Percentiles rank a stretch among this genome's conserved stretches.
phyloP scores from a whole-genome alignment of 2,888 invertebrate species.

The Epinotia nisella region DNA sequence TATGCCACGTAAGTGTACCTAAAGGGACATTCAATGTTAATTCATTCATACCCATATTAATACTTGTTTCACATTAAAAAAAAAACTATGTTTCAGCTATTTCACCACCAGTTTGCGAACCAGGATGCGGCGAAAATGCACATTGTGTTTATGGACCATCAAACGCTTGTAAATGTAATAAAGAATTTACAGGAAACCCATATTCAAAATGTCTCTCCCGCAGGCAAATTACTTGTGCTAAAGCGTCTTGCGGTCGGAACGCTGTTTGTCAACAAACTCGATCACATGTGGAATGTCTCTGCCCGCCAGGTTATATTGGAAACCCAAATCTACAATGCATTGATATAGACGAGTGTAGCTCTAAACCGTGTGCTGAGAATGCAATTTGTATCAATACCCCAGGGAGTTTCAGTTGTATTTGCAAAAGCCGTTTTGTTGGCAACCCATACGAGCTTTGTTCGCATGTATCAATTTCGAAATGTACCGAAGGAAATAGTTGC shows the following conservation, averaged over 20 bases:
- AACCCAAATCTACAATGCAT: conserved; percentile 94
- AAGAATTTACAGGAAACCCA: conserved; percentile 94
- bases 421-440: conserved; percentile 92
- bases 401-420: conserved; percentile 95
- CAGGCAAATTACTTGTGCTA: conserved; percentile 88
- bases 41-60: conserved; percentile 17
- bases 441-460: conserved; percentile 95
- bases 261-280: conserved; percentile 92
- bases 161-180: conserved; percentile 93
- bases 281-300: conserved; percentile 91
- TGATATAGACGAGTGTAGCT: conserved; percentile 93
- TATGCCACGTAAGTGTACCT: conserved; percentile 92
- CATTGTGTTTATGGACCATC: conserved; percentile 93
- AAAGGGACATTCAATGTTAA: not conserved
- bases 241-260: conserved; percentile 89
- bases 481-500: conserved; percentile 88
- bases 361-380: conserved; percentile 92
- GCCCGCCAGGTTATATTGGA: conserved; percentile 92
- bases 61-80: not conserved
- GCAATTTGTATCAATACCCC: conserved; percentile 95
- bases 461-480: conserved; percentile 87
- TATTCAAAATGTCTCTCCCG: conserved; percentile 91
- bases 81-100: conserved; percentile 85
- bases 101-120: conserved; percentile 90
- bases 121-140: conserved; percentile 92